phyloP scores from a whole-genome alignment of 2,113 vertebrate genomes.

The Hemiprocne comata region DNA sequence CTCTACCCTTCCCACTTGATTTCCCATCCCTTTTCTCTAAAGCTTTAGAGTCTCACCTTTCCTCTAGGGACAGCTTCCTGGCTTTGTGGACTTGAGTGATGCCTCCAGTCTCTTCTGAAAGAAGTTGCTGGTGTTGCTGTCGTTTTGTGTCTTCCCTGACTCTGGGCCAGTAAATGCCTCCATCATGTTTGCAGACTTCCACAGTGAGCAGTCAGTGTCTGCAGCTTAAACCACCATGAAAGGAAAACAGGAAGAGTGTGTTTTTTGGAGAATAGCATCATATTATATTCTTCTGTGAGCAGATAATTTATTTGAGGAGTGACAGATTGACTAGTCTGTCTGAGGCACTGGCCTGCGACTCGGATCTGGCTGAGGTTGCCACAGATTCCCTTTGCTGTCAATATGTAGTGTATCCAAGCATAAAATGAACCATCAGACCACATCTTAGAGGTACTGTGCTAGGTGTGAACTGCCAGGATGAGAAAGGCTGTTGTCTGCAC shows the following conservation, averaged over 20 bases:
- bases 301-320: conserved; percentile 40
- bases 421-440: conserved; percentile 6
- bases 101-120: background rate
- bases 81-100: background rate
- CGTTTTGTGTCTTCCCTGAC: background rate
- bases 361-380: background rate
- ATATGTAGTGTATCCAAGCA: conserved; percentile 7
- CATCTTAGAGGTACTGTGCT: background rate
- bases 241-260: background rate
- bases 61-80: background rate
- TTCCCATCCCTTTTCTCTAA: background rate
- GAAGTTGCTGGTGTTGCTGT: background rate
- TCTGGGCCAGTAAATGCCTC: background rate
- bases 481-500: background rate
- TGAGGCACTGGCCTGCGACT: background rate
- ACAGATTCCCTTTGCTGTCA: conserved; percentile 11
- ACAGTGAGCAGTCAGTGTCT: background rate
- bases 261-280: background rate
- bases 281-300: conserved; percentile 21
- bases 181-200: background rate
- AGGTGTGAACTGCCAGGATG: background rate
- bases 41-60: background rate
- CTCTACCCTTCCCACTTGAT: background rate
- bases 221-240: background rate
- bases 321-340: conserved; percentile 17